Conservation (phyloP, 1,140 invertebrate species). For the Drosophila neocordata region DNA sequence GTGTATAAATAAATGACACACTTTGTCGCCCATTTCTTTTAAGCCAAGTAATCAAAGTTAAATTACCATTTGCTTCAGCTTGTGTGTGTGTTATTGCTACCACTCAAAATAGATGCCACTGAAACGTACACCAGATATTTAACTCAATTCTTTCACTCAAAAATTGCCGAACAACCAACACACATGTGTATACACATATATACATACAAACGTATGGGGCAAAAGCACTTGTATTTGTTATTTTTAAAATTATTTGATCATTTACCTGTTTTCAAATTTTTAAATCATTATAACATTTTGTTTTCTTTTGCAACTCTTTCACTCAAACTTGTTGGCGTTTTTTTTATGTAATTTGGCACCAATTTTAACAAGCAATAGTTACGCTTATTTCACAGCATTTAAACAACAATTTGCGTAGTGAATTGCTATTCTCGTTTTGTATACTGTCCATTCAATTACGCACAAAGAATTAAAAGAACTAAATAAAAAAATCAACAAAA, state of each 20-base stretch:
- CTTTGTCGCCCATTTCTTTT: constrained; percentile 37
- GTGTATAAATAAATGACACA: constrained; percentile 18
- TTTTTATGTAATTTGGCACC: constrained; percentile 6
- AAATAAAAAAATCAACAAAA: not conserved
- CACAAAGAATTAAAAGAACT: not conserved
- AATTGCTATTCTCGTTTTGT: not conserved
- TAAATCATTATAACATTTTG: not conserved
- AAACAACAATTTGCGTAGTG: constrained; percentile 14
- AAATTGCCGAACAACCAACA: not conserved
- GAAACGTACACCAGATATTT: constrained; percentile 33
- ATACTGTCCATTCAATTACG: not conserved
- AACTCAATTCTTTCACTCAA: constrained; percentile 27
- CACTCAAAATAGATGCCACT: constrained; percentile 19
- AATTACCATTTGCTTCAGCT: constrained; percentile 10
- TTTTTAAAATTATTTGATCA: constrained; percentile 1
- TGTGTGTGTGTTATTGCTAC: constrained; percentile 3
- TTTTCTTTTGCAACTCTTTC: not conserved
- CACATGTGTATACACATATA: too few relatives aligned
- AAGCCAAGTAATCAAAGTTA: constrained; percentile 9
- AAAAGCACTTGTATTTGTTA: not conserved
- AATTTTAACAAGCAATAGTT: constrained; percentile 7
- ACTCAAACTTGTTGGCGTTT: constrained; percentile 7
- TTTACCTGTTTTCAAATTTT: constrained; percentile 2
- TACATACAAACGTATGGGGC: not conserved
- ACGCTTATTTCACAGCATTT: constrained; percentile 18